Conservation (phyloP, 2,888 invertebrate genomes). For the Clitarchus hookeri region DNA sequence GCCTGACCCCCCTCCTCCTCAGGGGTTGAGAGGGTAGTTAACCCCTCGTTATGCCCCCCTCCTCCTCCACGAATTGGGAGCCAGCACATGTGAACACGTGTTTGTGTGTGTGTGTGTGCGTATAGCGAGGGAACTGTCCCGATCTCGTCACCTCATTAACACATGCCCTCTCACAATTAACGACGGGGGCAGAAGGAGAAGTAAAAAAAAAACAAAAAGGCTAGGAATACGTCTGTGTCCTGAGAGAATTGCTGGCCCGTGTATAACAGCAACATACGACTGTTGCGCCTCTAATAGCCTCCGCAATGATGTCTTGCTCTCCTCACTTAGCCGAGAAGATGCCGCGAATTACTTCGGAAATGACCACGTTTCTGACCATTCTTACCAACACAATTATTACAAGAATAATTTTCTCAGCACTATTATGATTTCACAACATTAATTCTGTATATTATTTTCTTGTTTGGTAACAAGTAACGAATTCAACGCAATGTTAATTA, state of each 20-base stretch:
- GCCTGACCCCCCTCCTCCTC: not conserved
- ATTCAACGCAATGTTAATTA: too few species aligned
- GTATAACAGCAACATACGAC: too few species aligned
- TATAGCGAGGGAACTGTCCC: not conserved
- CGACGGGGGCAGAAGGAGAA: not conserved
- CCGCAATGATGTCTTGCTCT: not conserved
- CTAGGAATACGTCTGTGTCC: not conserved
- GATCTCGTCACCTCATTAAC: conserved; percentile 2
- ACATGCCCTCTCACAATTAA: conserved; percentile 9
- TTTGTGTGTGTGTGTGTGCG: not conserved
- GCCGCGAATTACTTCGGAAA: too few species aligned
- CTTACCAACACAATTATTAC: too few species aligned
- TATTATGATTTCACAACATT: too few species aligned
- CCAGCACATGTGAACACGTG: not conserved
- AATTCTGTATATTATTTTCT: too few species aligned
- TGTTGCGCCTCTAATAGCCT: not conserved
- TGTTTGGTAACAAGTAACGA: too few species aligned
- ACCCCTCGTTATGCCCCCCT: conserved; percentile 3
- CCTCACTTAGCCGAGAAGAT: not conserved
- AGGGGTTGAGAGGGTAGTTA: conserved; percentile 14
- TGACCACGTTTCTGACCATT: too few species aligned
- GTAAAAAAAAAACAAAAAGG: not conserved
- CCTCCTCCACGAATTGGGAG: not conserved
- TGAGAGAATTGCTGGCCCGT: not conserved
- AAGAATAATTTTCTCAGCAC: too few species aligned